Base-by-base conservation (phyloP, 2,888 invertebrate species). In the Pollenia angustigena region DNA sequence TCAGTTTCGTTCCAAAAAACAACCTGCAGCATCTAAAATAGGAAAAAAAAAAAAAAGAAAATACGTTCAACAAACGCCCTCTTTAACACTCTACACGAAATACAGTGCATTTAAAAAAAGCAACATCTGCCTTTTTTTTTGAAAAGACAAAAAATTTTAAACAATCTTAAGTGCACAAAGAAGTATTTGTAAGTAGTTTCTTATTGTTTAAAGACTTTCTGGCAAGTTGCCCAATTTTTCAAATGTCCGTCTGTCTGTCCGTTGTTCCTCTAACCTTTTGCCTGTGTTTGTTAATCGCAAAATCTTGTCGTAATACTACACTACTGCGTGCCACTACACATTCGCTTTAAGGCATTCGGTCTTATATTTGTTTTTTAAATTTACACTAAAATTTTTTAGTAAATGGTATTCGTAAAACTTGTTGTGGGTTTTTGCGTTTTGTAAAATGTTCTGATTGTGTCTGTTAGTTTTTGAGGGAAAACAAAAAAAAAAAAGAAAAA, bases 1-100 rank as follows among this genome's bases (percentile, higher is more conserved):
- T 71, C 75, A 64, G 64, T 80, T 75, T 56, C 23, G 18, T 75
- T 75, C 6, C 0, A 32, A 32, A 6, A 32, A 60, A 58, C n/a
- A 69, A 74, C 60, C 48, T 72, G 84, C 40, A 80, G 48, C 75
- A 62, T 18, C 16, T 44, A 50, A 72, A 42, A 58, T 58, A 58
- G 68, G 10, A 75, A 60, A 48, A 76, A 56, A 78, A 50, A 66
- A 8, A 50, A 58, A 42, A 40, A 71, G 60, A 14, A 16, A 78
- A 78, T 58, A 64, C 76, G 46, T 79, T 66, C 52, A 84, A 68
- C 79, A 75, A 85, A 80, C 84, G 79, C 80, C 85, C 80, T 54
- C 75, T 75, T 80, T 80, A 80, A 71, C 80, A 85, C 80, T 75
- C 58, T 44, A 23, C 18, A 62, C 9, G 42, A 40, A 75, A 56